Base-by-base conservation (phyloP, 2,797 vertebrate species). In the Acropternis orthonyx region DNA sequence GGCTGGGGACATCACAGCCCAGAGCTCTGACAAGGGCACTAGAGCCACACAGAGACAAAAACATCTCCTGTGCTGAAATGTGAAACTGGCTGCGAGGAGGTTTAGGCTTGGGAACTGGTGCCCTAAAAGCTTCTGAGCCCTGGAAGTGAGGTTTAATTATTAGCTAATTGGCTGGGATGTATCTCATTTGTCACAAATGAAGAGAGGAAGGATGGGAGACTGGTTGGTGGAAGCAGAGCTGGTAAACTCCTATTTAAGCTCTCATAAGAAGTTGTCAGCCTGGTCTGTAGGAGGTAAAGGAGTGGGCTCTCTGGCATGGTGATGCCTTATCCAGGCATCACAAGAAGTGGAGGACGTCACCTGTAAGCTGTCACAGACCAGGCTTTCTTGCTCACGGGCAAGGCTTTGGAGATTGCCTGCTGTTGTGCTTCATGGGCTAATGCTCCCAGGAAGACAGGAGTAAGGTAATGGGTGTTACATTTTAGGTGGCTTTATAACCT, bases 241-340 rank as follows among this genome's bases (percentile, higher is more conserved):
- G 52, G 14, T 48, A 17, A 22, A 66, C 54, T 81, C n/a, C 58
- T 48, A 9, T 65, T 37, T 51, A 39, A 90, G 14, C 76, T 32
- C 43, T 16, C 6, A 30, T 14, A 14, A 58, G 67, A 5, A 43
- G 30, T 0, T 34, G 3, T 8, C 3, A 5, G 14, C 6, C 10
- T 58, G 21, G 8, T 9, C 26, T 36, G 17, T 9, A 7, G 36
- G 27, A 55, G 24, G 4, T 5, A 8, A 41, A 4, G 6, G 10
- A 4, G 8, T 30, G 17, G 27, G 0, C 0, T 66, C 7, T 22
- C 9, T 37, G 46, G 14, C 39, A n/a, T 4, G 22, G 8, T 7
- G 21, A 2, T 37, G 49, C 0, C 13, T 43, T 5, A 0, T 1
- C 36, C 1, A 3, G 27, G 6, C 0, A 2, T 6, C 34, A 8